Evolutionary conservation across 2,113 vertebrate species (phyloP).

Genomic region (Hyaena hyaena): DNA sequence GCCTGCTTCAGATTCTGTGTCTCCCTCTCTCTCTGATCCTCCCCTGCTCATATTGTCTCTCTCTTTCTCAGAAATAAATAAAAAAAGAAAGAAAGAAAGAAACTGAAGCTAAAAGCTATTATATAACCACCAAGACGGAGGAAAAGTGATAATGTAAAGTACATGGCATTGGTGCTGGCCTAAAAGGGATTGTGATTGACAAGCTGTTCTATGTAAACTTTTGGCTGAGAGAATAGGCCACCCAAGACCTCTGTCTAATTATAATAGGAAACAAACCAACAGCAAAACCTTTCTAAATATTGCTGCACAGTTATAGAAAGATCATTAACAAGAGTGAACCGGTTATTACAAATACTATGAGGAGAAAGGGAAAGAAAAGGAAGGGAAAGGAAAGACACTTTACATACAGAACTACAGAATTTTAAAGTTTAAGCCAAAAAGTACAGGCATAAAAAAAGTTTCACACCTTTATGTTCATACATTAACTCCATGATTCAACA

Average conservation of each 20-base stretch:
- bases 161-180: background rate
- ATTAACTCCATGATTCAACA: background rate
- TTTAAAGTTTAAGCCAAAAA: background rate
- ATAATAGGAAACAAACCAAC: background rate
- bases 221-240: background rate
- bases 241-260: conserved; percentile 27
- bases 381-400: background rate
- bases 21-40: too few relatives aligned
- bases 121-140: background rate
- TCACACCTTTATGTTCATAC: background rate
- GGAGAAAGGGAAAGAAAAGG: background rate
- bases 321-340: background rate
- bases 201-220: conserved; percentile 8
- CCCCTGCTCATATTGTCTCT: too few relatives aligned
- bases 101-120: conserved; percentile 1
- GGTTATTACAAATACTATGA: background rate
- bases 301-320: background rate
- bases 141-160: conserved; percentile 34
- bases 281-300: background rate
- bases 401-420: background rate
- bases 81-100: too few relatives aligned
- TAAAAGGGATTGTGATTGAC: background rate
- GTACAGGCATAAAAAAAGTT: background rate
- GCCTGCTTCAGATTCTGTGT: too few relatives aligned
- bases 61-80: too few relatives aligned